Base-by-base conservation (phyloP, 2,888 invertebrate species). In the Scaeva pyrastri region DNA sequence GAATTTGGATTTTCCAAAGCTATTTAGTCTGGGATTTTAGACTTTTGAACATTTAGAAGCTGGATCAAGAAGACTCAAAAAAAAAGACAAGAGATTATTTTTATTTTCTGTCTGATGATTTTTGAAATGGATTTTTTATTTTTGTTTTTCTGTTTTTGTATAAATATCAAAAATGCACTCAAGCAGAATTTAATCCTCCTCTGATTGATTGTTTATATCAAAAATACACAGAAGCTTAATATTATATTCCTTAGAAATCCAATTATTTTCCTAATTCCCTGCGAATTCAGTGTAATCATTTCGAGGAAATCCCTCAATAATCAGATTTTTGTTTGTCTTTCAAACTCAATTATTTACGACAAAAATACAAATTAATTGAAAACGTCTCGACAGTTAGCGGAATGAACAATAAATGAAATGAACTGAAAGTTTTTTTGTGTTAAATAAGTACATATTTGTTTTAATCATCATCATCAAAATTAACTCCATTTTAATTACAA, bases 91-190 rank as follows among this genome's bases (percentile, higher is more conserved):
- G n/a, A n/a, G n/a, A n/a, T n/a, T 19, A 12, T 58, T 21, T 14
- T 23, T 14, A 14, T 21, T n/a, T 21, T 10, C 48, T 50, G n/a
- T 36, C 16, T 36, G n/a, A 12, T 31, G 31, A 1, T 31, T 39
- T 39, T 68, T 19, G 19, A 68, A 36, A 39, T 52, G 21, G 39
- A 50, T 52, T 68, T 21, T 39, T 66, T 31, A 31, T 31, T 58
- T 14, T 5, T 21, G 21, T 19, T 19, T n/a, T 21, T 10, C 48
- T 36, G 14, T 31, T 39, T 39, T 66, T 66, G 31, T 8, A 14
- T 36, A 48, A 66, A 36, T 11, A 45, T 1, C 60, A 41, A 39
- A 56, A 7, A 41, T 39, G 19, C 52, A 23, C n/a, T 52, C 52
- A 7, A 14, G 52, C 23, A 26, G 23, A 52, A 52, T 52, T n/a